These are phyloP conservation scores for Cheilosia urbana DNA, from an alignment of 2,888 invertebrate species.

Conservation along the genomic window DNA sequence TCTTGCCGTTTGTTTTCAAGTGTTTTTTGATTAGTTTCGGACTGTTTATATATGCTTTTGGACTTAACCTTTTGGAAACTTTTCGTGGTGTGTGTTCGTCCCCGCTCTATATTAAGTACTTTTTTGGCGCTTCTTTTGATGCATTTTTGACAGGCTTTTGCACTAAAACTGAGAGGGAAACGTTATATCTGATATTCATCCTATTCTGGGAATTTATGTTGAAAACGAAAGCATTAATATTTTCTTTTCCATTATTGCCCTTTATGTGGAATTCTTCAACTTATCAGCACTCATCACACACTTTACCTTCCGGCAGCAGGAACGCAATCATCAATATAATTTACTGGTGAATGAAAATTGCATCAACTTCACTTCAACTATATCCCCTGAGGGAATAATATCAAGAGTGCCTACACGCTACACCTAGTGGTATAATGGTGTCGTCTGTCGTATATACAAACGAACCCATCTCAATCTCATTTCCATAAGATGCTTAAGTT, in stretches of 20 bases:
- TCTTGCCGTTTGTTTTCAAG: too few species aligned
- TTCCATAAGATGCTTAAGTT: constrained; percentile 54
- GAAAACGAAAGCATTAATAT: neutral
- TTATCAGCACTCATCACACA: constrained; percentile 27
- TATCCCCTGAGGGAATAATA: constrained; percentile 1
- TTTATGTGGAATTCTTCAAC: constrained; percentile 25
- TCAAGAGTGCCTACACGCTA: constrained; percentile 1
- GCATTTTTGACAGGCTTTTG: too few species aligned
- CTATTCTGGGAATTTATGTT: too few species aligned
- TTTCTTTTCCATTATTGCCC: constrained; percentile 5
- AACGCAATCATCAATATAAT: constrained; percentile 55
- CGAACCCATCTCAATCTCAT: constrained; percentile 37
- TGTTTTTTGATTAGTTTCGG: too few species aligned
- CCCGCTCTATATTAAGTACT: too few species aligned
- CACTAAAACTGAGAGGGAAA: too few species aligned
- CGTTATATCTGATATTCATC: too few species aligned
- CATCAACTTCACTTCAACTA: constrained; percentile 15
- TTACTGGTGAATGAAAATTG: constrained; percentile 49
- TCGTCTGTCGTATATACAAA: neutral
- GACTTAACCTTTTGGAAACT: too few species aligned
- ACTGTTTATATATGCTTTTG: too few species aligned
- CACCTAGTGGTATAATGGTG: neutral
- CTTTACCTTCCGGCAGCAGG: constrained; percentile 1
- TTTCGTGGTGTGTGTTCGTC: too few species aligned
- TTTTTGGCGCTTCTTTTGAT: too few species aligned